Base-by-base conservation (phyloP, 1,140 invertebrate genomes). In the Diploscapter pachys region DNA sequence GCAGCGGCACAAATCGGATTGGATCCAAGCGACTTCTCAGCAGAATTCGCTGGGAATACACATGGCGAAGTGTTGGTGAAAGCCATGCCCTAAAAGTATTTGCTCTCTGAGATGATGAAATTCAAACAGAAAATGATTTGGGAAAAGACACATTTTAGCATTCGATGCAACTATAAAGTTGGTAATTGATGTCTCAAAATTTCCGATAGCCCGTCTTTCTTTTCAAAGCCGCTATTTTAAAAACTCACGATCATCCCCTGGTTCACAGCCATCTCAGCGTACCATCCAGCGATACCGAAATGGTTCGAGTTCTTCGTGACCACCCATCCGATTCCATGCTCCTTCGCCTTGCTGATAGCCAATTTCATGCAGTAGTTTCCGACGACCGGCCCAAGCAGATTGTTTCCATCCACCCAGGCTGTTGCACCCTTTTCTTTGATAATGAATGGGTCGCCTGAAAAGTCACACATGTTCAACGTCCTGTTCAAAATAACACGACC, bases 11-110 rank as follows among this genome's bases (percentile, higher is more conserved):
- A 89, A 4, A 96, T 74, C 0, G 94, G 94, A 87, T 96, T 97
- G 0, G 94, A 95, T n/a, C 94, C 94, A 0, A 96, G 85, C 3
- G 75, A 82, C 65, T 86, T 90, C 83, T 90, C 85, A 86, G 91
- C 92, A 73, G 91, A 91, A 72, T 93, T 87, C 0, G 93, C 95
- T 0, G 94, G 93, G 0, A 91, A 91, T 86, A 95, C 89, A 56
- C 95, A 84, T 0, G 95, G 94, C 5, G 93, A 95, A 0, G 93
- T 94, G 82, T 97, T 97, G 2, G 94, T 96, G 83, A 94, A 94
- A 31, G 91, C 91, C 88, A 97, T 91, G 5, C 94, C 94, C 89
- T 90, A 78, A 83, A 80, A 70, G 8, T 49, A 31, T 31, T 31
- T 31, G 31, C 31, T 1, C 1, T 31, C 2, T 31, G 31, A 31